phyloP scores from a whole-genome alignment of 2,113 vertebrate genomes.

The Smithornis capensis region DNA sequence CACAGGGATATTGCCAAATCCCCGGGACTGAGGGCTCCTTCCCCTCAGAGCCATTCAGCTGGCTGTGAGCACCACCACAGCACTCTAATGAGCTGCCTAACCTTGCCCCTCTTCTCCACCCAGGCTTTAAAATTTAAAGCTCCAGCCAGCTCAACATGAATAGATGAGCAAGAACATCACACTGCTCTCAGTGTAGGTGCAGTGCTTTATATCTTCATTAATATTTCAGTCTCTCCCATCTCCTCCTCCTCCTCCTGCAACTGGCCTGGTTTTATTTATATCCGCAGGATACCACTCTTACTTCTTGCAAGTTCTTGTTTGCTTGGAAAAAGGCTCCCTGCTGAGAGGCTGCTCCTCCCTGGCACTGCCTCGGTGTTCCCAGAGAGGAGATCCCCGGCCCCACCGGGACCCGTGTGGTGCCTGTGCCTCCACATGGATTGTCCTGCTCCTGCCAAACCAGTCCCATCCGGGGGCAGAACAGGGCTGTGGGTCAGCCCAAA shows the following conservation, averaged over 20 bases:
- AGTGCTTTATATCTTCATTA: constrained; percentile 73
- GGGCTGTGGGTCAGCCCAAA: background rate
- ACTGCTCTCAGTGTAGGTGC: constrained; percentile 62
- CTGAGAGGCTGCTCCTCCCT: background rate
- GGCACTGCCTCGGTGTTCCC: fast-evolving
- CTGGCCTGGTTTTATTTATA: constrained; percentile 66
- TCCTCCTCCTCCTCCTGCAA: constrained; percentile 56
- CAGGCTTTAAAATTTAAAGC: constrained; percentile 63
- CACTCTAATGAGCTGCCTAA: constrained; percentile 34
- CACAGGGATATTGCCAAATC: fast-evolving
- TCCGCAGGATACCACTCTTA: constrained; percentile 36
- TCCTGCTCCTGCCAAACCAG: fast-evolving
- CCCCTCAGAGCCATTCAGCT: background rate
- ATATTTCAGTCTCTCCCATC: constrained; percentile 73
- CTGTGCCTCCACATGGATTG: background rate
- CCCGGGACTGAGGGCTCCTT: background rate
- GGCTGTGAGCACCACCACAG: background rate
- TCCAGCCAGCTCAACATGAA: constrained; percentile 47
- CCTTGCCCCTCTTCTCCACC: constrained; percentile 38
- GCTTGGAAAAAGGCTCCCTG: background rate
- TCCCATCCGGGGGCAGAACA: background rate
- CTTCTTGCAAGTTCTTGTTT: background rate
- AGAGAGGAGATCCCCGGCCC: background rate
- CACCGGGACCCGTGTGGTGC: fast-evolving
- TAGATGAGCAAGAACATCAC: constrained; percentile 59